Evolutionary conservation across 2,113 vertebrate genomes (phyloP), one percentile per base, ranked within the genome.

Genomic region (Scartelaos histophorus): DNA sequence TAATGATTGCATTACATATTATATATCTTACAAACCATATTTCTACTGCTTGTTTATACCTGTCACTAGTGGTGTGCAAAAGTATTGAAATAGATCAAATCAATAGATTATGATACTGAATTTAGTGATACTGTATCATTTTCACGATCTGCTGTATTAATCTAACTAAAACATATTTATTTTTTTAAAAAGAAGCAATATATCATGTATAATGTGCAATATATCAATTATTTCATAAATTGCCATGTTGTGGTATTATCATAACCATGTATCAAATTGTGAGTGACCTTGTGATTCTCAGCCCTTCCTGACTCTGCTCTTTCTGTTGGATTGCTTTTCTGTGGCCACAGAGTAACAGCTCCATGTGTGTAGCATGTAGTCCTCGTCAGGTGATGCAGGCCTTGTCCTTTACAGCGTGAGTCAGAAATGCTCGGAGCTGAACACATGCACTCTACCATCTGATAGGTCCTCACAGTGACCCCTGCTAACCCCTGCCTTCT

Each of bases 401-500:
- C 34, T n/a, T 54, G 68, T 57, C 67, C 21, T 34, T 47, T 58
- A 56, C 69, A 56, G 57, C 13, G 61, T 77, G 82, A 69, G n/a
- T 83, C 69, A 82, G 43, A 75, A 80, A 85, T 85, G 85, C 85
- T 85, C 82, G 79, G 78, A 82, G 79, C 82, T 85, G 82, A 78
- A 81, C 82, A 84, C 78, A 71, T 79, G 73, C 72, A 66, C 15
- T 21, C 57, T 85, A 29, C 78, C 75, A 82, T 75, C 78, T 69
- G 80, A 85, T 81, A 70, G 79, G 82, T 82, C 82, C 69, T 62
- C 78, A 61, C 78, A 45, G 75, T 85, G 90, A 91, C 87, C 86
- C 81, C 85, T 78, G 81, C 83, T 81, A 75, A 58, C 64, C 58
- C 80, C 78, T 68, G 64, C 16, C 70, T 80, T 78, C 74, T 62